Conservation (phyloP, 2,113 vertebrate genomes). For the Megaceryle maxima region DNA sequence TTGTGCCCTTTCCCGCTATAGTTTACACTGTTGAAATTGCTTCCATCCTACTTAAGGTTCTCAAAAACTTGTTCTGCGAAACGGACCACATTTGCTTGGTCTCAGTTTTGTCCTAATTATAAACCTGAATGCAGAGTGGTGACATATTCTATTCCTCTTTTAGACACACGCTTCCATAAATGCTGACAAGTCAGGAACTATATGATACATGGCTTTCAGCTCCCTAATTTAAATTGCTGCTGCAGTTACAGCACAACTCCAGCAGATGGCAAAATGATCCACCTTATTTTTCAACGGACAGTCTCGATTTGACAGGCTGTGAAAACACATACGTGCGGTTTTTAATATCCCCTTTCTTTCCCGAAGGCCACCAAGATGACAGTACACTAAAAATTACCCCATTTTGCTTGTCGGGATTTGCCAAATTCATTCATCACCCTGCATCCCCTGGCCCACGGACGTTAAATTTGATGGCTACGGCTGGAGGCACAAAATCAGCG, state of each 20-base stretch:
- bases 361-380: neutral
- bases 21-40: conserved; percentile 15
- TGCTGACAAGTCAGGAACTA: conserved; percentile 28
- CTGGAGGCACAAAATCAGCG: fast-evolving
- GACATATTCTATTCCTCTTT: conserved; percentile 66
- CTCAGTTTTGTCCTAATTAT: conserved; percentile 75
- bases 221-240: neutral
- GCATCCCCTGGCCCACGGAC: fast-evolving
- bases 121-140: conserved; percentile 58
- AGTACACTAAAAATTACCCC: neutral
- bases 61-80: conserved; percentile 21
- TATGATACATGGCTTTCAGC: neutral
- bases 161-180: conserved; percentile 59
- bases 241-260: neutral
- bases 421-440: no score
- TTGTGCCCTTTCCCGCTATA: conserved; percentile 19
- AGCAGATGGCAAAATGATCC: conserved; percentile 36
- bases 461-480: fast-evolving
- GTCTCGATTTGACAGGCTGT: neutral
- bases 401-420: neutral
- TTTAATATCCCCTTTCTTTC: no score
- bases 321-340: neutral
- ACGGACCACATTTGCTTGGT: conserved; percentile 19
- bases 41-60: conserved; percentile 49
- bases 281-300: neutral